phyloP scores from a whole-genome alignment of 23 tunicate genomes.

The Oikopleura albicans region DNA sequence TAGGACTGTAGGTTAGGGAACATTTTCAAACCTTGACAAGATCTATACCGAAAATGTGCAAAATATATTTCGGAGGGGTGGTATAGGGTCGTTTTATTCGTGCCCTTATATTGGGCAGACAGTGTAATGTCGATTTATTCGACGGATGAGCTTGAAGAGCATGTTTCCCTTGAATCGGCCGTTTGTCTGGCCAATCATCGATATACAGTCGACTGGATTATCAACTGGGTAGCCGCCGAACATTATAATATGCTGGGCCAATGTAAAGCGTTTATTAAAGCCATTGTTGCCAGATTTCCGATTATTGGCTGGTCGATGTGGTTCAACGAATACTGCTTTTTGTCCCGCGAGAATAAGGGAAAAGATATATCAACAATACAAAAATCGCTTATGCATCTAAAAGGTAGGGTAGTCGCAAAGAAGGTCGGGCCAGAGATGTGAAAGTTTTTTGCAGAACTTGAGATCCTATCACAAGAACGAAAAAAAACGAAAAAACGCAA shows the following conservation, averaged over 20 bases:
- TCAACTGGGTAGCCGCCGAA: not conserved
- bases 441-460: too few relatives aligned
- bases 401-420: not conserved
- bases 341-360: not conserved
- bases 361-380: not conserved
- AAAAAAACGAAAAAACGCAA: too few relatives aligned
- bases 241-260: not conserved
- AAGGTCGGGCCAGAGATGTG: too few relatives aligned
- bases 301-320: slow-evolving; percentile 16
- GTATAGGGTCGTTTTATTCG: not conserved
- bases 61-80: not conserved
- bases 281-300: not conserved
- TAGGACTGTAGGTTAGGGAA: too few relatives aligned
- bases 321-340: not conserved
- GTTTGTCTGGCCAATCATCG: not conserved
- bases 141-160: not conserved
- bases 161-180: not conserved
- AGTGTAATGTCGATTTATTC: not conserved
- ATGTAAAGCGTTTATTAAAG: slow-evolving; percentile 8
- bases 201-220: not conserved
- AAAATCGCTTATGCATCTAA: not conserved
- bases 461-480: too few relatives aligned
- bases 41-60: not conserved
- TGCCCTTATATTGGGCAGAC: not conserved
- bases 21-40: too few relatives aligned